Base-by-base conservation (phyloP, 1,140 invertebrate species). In the Ectropis grisescens region DNA sequence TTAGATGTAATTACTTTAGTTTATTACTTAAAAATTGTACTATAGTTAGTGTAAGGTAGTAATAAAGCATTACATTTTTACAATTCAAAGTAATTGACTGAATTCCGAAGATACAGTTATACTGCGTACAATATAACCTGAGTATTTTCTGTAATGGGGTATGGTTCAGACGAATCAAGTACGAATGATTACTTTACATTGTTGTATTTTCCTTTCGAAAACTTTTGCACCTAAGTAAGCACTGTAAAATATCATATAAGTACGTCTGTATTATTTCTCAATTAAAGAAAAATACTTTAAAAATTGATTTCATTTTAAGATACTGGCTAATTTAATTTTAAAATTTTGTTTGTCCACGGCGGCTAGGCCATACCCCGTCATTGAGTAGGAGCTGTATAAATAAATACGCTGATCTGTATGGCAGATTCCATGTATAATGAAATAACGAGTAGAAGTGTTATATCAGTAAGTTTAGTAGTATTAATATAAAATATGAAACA, bases 1-100 rank as follows among this genome's bases (percentile, higher is more conserved):
- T 67, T 81, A 81, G 76, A 60, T 68, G 38, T 81, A 78, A 68
- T 53, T 56, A n/a, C 50, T 49, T 50, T 69, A 67, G 57, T 49
- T 39, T 65, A 59, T 58, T 56, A 48, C 50, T 55, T 58, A 66
- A 66, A 58, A 59, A 42, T 34, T 69, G 57, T 71, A 75, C 47
- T 51, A 80, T 76, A 74, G 46, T 55, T 55, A 54, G 38, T 28
- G 56, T 78, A 74, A 74, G 68, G 62, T 54, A 36, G 46, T 65
- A 52, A 56, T 52, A 43, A 41, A 50, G 56, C 36, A 38, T 53
- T 62, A 67, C 50, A 58, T 66, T 75, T 62, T n/a, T 69, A 69
- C 60, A 45, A 50, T 52, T 43, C 29, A 67, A 60, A 42, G 52
- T 60, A 58, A 61, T 58, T 67, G 65, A 79, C 74, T 75, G 68